Conservation (phyloP, 2,888 invertebrate genomes). For the Hemaris fuciformis region DNA sequence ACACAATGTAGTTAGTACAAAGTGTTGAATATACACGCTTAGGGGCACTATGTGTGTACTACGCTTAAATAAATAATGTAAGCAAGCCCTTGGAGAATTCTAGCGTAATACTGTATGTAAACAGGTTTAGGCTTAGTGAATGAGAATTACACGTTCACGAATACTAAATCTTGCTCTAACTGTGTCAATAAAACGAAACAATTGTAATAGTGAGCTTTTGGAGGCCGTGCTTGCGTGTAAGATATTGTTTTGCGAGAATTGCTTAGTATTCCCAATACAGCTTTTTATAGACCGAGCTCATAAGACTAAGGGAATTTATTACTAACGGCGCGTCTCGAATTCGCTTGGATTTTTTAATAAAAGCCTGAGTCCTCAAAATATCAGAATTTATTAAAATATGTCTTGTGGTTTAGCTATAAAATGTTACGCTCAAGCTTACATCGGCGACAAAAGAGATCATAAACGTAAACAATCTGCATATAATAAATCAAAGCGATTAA, state of each 20-base stretch:
- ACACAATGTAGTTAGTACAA: background rate
- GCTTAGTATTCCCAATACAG: background rate
- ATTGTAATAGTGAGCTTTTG: background rate
- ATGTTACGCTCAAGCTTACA: too few relatives aligned
- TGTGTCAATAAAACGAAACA: background rate
- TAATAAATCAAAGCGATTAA: too few relatives aligned
- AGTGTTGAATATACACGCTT: background rate
- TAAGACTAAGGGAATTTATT: too few relatives aligned
- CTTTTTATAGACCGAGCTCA: too few relatives aligned
- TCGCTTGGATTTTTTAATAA: too few relatives aligned
- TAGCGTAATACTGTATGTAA: background rate
- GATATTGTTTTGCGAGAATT: background rate
- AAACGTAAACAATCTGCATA: too few relatives aligned
- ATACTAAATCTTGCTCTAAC: background rate
- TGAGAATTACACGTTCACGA: background rate
- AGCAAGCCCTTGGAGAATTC: background rate
- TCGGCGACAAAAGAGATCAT: too few relatives aligned
- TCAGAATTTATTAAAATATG: too few relatives aligned
- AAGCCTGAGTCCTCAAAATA: too few relatives aligned
- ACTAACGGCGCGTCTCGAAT: too few relatives aligned
- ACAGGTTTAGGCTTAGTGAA: background rate
- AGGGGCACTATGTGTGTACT: background rate
- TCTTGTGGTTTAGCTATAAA: too few relatives aligned
- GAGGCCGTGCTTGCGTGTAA: background rate
- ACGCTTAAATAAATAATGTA: background rate